A percentile compares a stretch with the other conserved stretches of the same genome.
Conservation (phyloP, 2,797 vertebrate genomes). For the Orestias chungarensis region DNA sequence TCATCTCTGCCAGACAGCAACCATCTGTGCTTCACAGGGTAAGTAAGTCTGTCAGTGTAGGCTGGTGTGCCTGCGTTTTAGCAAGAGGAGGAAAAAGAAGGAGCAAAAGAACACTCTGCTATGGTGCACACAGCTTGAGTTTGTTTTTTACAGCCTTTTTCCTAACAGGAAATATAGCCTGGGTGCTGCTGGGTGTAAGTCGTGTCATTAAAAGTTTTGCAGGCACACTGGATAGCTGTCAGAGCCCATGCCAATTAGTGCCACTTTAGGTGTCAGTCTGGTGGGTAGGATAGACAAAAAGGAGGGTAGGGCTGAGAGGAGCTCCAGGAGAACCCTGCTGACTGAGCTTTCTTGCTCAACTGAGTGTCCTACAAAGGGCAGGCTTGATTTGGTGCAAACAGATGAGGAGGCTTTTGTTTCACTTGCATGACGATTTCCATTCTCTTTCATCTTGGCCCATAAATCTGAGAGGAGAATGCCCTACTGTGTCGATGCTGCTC, state of each 20-base stretch:
- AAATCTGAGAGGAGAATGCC: slow-evolving; percentile 2
- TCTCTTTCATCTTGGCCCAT: slow-evolving; percentile 31
- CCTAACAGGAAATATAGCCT: slow-evolving; percentile 54
- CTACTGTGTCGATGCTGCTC: slow-evolving; percentile 12
- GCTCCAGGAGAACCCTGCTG: slow-evolving; percentile 63
- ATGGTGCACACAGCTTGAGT: slow-evolving; percentile 63
- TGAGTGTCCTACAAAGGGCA: slow-evolving; percentile 59
- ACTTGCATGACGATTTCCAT: slow-evolving; percentile 27
- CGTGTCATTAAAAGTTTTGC: slow-evolving; percentile 77
- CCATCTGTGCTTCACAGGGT: slow-evolving; percentile 65
- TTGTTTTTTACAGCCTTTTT: slow-evolving; percentile 61
- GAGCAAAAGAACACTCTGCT: slow-evolving; percentile 47
- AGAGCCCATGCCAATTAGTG: slow-evolving; percentile 81
- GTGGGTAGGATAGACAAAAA: slow-evolving; percentile 62
- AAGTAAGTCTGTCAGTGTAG: slow-evolving; percentile 40
- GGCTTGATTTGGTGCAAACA: slow-evolving; percentile 40
- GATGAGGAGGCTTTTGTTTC: slow-evolving; percentile 40
- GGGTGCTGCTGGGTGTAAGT: slow-evolving; percentile 67
- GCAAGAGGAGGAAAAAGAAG: slow-evolving; percentile 33
- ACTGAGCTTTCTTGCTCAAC: slow-evolving; percentile 65
- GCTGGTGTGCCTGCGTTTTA: slow-evolving; percentile 50
- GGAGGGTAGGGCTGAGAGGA: slow-evolving; percentile 51
- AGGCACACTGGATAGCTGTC: slow-evolving; percentile 75
- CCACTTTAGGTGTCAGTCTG: slow-evolving; percentile 80
- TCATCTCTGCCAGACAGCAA: slow-evolving; percentile 68